A percentile compares a stretch with the other conserved stretches of the same genome.
Conservation (phyloP, 1,140 invertebrate species). For the Ips typographus region DNA sequence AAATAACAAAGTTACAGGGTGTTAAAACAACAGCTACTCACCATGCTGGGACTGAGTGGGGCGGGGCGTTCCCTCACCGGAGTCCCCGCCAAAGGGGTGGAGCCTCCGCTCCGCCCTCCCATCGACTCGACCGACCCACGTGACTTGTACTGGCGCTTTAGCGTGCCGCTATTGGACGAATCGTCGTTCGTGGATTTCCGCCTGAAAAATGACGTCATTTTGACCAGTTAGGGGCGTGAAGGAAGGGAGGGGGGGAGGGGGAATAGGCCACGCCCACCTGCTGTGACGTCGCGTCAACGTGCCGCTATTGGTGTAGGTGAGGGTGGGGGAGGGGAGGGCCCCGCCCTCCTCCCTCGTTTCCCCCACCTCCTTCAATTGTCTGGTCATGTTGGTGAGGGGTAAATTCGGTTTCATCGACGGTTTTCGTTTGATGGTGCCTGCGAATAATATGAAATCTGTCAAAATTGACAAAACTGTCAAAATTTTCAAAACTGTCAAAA, state of each 20-base stretch:
- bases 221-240: too few species aligned
- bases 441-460: not conserved
- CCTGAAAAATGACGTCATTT: slow-evolving; percentile 9
- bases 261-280: too few species aligned
- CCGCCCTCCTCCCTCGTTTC: slow-evolving; percentile 58
- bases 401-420: slow-evolving; percentile 87
- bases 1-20: too few species aligned
- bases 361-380: slow-evolving; percentile 82
- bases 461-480: too few species aligned
- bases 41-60: too few species aligned
- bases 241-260: too few species aligned
- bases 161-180: slow-evolving; percentile 58
- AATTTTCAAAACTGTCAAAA: too few species aligned
- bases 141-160: slow-evolving; percentile 55
- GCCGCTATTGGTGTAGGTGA: slow-evolving; percentile 49
- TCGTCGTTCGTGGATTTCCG: slow-evolving; percentile 55
- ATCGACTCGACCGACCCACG: slow-evolving; percentile 50
- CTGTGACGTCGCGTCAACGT: slow-evolving; percentile 59
- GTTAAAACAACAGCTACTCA: too few species aligned
- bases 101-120: slow-evolving; percentile 52
- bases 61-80: slow-evolving; percentile 58
- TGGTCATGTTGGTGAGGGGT: slow-evolving; percentile 86
- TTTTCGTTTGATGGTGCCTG: slow-evolving; percentile 83
- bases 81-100: slow-evolving; percentile 57
- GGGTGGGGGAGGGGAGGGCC: slow-evolving; percentile 40